phyloP scores from a whole-genome alignment of 2,888 invertebrate genomes.

The Pollenia amentaria region DNA sequence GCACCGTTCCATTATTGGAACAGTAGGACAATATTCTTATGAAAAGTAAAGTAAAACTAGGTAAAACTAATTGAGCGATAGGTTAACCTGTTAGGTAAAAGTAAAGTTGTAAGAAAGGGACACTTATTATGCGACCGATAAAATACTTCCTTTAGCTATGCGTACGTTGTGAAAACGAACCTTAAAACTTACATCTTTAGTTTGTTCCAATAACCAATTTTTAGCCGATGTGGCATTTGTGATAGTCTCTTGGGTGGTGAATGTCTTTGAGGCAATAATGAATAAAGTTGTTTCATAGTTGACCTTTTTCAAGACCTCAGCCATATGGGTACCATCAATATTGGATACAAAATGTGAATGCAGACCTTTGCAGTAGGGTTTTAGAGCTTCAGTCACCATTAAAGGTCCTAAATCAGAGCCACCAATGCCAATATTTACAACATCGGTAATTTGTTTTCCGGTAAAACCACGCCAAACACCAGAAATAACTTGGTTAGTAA shows the following conservation, averaged over 20 bases:
- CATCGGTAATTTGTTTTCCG: conserved; percentile 97
- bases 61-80: too few species aligned
- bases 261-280: conserved; percentile 99
- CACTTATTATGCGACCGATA: too few species aligned
- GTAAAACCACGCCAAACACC: conserved; percentile 92
- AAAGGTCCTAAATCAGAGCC: conserved; percentile 99
- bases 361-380: conserved; percentile 94
- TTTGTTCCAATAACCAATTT: conserved; percentile 94
- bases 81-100: too few species aligned
- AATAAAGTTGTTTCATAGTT: conserved; percentile 97
- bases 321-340: conserved; percentile 99
- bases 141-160: too few species aligned
- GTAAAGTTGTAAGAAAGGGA: too few species aligned
- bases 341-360: conserved; percentile 98
- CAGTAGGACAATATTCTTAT: too few species aligned
- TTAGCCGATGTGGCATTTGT: conserved; percentile 99
- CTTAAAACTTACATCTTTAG: conserved; percentile 90
- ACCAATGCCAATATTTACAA: conserved; percentile 99
- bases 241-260: conserved; percentile 99
- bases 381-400: conserved; percentile 99
- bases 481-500: conserved; percentile 91
- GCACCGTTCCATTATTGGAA: too few species aligned
- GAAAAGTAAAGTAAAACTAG: too few species aligned
- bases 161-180: too few species aligned
- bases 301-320: conserved; percentile 95